Evolutionary conservation across 2,888 invertebrate species (phyloP).

Genomic region (Teleogryllus oceanicus): DNA sequence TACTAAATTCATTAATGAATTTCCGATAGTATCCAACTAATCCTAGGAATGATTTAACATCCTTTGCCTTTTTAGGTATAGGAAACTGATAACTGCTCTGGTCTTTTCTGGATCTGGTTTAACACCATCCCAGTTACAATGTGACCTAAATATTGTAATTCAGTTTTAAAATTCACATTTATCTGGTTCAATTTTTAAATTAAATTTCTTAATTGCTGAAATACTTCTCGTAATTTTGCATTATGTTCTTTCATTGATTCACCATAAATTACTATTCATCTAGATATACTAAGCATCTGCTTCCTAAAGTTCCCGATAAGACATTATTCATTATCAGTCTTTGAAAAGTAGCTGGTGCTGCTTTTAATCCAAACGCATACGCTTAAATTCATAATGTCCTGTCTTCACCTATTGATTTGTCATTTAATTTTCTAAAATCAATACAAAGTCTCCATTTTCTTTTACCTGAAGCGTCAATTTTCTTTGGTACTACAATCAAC

Average conservation of each 20-base stretch:
- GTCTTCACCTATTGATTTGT: neutral
- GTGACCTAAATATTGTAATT: constrained; percentile 44
- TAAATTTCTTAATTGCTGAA: neutral
- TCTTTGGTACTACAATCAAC: constrained; percentile 42
- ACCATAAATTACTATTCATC: constrained; percentile 41
- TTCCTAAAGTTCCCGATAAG: constrained; percentile 40
- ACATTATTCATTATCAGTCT: constrained; percentile 42
- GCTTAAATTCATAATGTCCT: constrained; percentile 42
- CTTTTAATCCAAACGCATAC: constrained; percentile 43
- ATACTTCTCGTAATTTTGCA: neutral
- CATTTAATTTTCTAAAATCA: too few relatives aligned
- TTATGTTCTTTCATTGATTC: constrained; percentile 21
- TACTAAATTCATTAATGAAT: too few relatives aligned
- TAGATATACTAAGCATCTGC: constrained; percentile 40
- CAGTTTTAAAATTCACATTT: constrained; percentile 27
- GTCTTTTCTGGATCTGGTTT: constrained; percentile 44
- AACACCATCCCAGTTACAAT: constrained; percentile 42
- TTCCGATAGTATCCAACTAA: too few relatives aligned
- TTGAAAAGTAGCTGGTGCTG: constrained; percentile 43
- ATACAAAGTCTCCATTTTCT: constrained; percentile 33
- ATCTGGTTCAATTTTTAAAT: constrained; percentile 22
- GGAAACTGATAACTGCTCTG: constrained; percentile 30
- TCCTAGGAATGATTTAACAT: neutral
- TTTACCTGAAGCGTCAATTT: constrained; percentile 38
- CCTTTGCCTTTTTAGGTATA: neutral